Conservation (phyloP, 2,888 invertebrate species). For the Actias luna region DNA sequence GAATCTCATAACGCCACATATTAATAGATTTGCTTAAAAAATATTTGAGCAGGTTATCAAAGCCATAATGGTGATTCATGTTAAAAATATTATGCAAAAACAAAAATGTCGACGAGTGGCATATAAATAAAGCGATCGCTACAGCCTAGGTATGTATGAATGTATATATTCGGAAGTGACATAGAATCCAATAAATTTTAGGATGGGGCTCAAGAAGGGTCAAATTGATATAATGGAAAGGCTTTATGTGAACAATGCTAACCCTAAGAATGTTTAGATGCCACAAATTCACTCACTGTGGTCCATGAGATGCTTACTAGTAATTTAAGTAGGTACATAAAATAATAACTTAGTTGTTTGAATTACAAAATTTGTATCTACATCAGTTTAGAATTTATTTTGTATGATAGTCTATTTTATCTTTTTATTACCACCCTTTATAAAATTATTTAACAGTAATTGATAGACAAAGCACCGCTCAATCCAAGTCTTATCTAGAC, state of each 20-base stretch:
- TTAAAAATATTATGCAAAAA: background rate
- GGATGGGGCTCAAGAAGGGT: slow-evolving; percentile 10
- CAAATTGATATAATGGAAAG: slow-evolving; percentile 11
- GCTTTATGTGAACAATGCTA: slow-evolving; percentile 10
- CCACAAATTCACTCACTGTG: slow-evolving; percentile 11
- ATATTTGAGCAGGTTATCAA: background rate
- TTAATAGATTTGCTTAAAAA: background rate
- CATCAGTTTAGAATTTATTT: background rate
- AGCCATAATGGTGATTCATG: background rate
- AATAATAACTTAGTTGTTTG: background rate
- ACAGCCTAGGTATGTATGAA: background rate
- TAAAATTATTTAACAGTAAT: too few species aligned
- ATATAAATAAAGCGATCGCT: background rate
- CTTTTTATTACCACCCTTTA: background rate
- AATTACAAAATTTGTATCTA: background rate
- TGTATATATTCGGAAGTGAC: background rate
- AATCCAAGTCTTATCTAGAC: too few species aligned
- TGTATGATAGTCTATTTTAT: background rate
- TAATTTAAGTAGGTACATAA: background rate
- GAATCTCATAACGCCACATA: background rate
- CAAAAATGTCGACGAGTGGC: background rate
- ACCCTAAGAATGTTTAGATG: slow-evolving; percentile 11
- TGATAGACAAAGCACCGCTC: too few species aligned
- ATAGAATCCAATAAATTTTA: slow-evolving; percentile 10
- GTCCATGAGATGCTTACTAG: background rate